These are phyloP conservation scores for Arvicola amphibius DNA, from an alignment of 2,797 vertebrate species.

Conservation along the genomic window DNA sequence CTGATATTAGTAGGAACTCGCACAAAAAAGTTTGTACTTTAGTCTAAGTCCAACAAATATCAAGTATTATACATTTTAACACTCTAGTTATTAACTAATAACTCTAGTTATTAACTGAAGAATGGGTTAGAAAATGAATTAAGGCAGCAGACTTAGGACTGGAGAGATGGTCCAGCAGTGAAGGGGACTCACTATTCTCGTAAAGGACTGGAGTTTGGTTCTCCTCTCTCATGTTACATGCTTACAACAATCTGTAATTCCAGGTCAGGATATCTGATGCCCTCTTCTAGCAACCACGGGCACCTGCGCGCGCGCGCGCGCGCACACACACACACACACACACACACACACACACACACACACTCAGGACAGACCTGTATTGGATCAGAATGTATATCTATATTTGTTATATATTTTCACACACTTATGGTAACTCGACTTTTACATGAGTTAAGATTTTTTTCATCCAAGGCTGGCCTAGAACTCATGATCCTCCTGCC, in stretches of 20 bases:
- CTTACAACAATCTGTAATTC: background rate
- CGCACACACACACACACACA: background rate
- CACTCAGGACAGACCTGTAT: background rate
- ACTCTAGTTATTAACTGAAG: background rate
- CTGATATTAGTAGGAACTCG: background rate
- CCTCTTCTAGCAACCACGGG: background rate
- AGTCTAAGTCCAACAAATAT: background rate
- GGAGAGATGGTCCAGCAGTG: background rate
- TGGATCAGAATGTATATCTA: background rate
- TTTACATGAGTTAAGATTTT: background rate
- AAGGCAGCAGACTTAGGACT: background rate
- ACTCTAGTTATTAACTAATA: background rate
- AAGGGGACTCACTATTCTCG: background rate
- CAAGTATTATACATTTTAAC: conserved; percentile 22
- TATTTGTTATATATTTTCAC: background rate
- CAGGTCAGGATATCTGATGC: background rate
- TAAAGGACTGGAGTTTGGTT: background rate
- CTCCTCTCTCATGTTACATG: background rate
- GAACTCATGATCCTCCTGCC: background rate
- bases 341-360: no score
- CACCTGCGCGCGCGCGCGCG: no score
- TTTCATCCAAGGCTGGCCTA: background rate
- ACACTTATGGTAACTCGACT: background rate
- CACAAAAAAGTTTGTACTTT: background rate
- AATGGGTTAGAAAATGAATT: background rate